Conservation (phyloP, 30 jellyfish, hydroid and myxozoan genomes). For the Calvadosia cruxmelitensis region DNA sequence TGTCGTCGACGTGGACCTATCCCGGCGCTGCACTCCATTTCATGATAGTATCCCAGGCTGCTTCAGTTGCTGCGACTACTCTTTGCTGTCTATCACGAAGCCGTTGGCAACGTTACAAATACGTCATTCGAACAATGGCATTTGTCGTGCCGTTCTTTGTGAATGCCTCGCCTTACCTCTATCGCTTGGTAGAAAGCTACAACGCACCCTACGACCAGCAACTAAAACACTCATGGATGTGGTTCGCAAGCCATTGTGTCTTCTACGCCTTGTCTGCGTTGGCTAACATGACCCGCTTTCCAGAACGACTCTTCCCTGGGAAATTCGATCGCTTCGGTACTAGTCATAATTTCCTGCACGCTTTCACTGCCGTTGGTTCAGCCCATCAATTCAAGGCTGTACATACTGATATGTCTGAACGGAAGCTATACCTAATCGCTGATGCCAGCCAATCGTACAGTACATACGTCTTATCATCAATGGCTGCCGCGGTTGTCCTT, state of each 20-base stretch:
- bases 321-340: conserved; percentile 75
- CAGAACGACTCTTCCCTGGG: conserved; percentile 86
- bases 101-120: conserved; percentile 52
- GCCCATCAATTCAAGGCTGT: conserved; percentile 48
- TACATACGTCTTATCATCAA: background rate
- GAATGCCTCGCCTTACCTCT: conserved; percentile 72
- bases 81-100: conserved; percentile 62
- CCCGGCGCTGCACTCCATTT: conserved; percentile 27
- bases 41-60: conserved; percentile 21
- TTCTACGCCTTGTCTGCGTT: conserved; percentile 54
- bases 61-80: conserved; percentile 60
- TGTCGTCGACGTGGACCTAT: conserved; percentile 5
- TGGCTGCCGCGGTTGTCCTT: background rate
- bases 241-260: conserved; percentile 43
- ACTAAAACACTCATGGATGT: conserved; percentile 15
- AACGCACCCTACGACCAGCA: conserved; percentile 30
- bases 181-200: conserved; percentile 32
- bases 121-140: conserved; percentile 61
- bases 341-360: conserved; percentile 84
- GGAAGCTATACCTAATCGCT: background rate
- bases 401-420: background rate
- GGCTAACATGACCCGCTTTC: conserved; percentile 67
- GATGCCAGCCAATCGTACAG: background rate
- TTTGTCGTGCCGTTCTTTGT: conserved; percentile 70
- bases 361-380: conserved; percentile 72